These are phyloP conservation scores for Dreissena rostriformis DNA, from an alignment of 1,140 invertebrate species.

Conservation along the genomic window DNA sequence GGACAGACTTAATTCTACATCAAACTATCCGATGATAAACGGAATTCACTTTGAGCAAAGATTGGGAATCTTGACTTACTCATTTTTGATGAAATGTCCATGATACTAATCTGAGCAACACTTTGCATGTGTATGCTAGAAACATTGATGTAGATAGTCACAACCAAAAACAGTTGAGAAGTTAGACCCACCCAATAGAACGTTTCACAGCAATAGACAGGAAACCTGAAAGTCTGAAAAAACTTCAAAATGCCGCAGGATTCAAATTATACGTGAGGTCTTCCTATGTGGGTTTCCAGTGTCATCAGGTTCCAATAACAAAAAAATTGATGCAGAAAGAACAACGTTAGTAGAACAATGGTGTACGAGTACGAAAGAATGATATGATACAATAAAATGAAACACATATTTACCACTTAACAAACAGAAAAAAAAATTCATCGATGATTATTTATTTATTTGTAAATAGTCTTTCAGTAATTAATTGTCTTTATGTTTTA, in stretches of 20 bases:
- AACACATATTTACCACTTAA: no score
- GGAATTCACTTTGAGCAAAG: slow-evolving; percentile 2
- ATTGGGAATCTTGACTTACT: slow-evolving; percentile 5
- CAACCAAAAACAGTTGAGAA: slow-evolving; percentile 1
- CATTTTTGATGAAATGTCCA: slow-evolving; percentile 22
- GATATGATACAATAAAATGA: no score
- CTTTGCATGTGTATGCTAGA: slow-evolving; percentile 25
- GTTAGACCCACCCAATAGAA: neutral
- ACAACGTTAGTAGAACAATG: no score
- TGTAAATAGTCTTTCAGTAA: no score
- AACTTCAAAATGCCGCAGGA: slow-evolving; percentile 17
- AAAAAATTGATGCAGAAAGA: no score
- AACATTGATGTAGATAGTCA: slow-evolving; percentile 23
- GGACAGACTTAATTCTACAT: neutral
- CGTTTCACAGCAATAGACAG: slow-evolving; percentile 13
- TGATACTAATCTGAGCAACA: slow-evolving; percentile 6
- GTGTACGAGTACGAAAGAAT: no score
- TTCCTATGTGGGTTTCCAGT: neutral
- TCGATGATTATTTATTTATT: no score
- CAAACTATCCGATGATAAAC: slow-evolving; percentile 11
- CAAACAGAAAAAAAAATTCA: no score
- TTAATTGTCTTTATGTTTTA: no score
- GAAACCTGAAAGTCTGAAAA: slow-evolving; percentile 15
- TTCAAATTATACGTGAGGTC: slow-evolving; percentile 7
- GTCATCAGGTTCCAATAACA: no score